Percentiles rank a stretch among this genome's conserved stretches.
Evolutionary conservation across 2,888 invertebrate species (phyloP).

Genomic region (Orthosia incerta): DNA sequence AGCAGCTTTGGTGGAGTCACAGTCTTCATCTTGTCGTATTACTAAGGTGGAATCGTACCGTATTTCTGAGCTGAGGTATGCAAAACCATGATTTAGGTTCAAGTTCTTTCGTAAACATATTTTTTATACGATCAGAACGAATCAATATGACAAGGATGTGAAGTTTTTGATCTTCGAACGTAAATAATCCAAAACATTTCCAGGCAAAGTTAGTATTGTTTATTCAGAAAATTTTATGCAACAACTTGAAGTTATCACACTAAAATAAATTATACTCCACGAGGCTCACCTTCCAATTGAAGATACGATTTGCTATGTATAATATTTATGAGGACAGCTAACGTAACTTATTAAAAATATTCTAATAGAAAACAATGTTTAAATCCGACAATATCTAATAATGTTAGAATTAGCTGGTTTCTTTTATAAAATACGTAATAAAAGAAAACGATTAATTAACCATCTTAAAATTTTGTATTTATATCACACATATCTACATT

Average conservation of each 20-base stretch:
- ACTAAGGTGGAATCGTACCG: not conserved
- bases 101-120: not conserved
- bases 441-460: constrained; percentile 88
- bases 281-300: constrained; percentile 84
- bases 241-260: constrained; percentile 89
- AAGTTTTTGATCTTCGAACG: constrained; percentile 48
- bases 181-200: constrained; percentile 83
- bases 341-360: constrained; percentile 88
- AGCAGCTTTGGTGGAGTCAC: not conserved
- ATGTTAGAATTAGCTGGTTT: constrained; percentile 86
- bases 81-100: not conserved
- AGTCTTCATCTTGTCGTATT: not conserved
- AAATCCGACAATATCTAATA: constrained; percentile 85
- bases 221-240: constrained; percentile 89
- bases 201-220: constrained; percentile 90
- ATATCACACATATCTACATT: constrained; percentile 91
- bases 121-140: constrained; percentile 14
- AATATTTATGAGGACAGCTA: constrained; percentile 84
- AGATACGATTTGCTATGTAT: constrained; percentile 83
- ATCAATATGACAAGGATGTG: constrained; percentile 39
- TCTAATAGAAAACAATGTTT: constrained; percentile 88
- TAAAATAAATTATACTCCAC: constrained; percentile 89
- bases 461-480: constrained; percentile 91
- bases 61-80: not conserved
- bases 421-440: constrained; percentile 86